Evolutionary conservation across 2,888 invertebrate species (phyloP).

Genomic region (Cantharis rufa): DNA sequence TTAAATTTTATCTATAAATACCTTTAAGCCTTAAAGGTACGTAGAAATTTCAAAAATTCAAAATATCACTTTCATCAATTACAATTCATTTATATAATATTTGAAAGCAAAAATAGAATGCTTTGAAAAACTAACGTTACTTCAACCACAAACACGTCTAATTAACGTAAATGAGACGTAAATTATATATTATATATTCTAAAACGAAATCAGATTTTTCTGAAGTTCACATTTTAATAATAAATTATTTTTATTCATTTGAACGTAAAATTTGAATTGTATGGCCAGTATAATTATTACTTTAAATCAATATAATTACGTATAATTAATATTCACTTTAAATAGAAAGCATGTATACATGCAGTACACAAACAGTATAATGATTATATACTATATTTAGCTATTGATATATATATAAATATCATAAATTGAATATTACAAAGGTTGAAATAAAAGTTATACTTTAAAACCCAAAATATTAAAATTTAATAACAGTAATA

Average conservation of each 20-base stretch:
- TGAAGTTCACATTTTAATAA: not conserved
- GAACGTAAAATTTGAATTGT: not conserved
- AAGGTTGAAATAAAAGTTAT: not conserved
- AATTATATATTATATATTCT: not conserved
- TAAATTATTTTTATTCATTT: not conserved
- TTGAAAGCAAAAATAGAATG: not conserved
- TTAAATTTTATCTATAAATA: not conserved
- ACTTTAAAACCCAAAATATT: not conserved
- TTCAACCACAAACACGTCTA: not conserved
- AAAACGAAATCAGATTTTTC: not conserved
- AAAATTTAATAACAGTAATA: no score
- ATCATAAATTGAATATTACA: no score
- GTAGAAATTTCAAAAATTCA: not conserved
- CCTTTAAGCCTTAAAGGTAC: not conserved
- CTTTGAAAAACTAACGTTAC: not conserved
- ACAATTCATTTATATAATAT: not conserved
- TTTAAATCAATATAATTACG: no score
- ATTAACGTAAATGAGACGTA: not conserved
- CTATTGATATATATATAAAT: no score
- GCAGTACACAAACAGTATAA: not conserved
- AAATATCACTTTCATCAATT: not conserved
- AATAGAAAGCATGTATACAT: not conserved
- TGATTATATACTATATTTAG: no score
- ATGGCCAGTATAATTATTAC: not conserved
- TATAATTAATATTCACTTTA: not conserved